phyloP scores from a whole-genome alignment of 2,888 invertebrate species.

The Lamellibrachia columna region DNA sequence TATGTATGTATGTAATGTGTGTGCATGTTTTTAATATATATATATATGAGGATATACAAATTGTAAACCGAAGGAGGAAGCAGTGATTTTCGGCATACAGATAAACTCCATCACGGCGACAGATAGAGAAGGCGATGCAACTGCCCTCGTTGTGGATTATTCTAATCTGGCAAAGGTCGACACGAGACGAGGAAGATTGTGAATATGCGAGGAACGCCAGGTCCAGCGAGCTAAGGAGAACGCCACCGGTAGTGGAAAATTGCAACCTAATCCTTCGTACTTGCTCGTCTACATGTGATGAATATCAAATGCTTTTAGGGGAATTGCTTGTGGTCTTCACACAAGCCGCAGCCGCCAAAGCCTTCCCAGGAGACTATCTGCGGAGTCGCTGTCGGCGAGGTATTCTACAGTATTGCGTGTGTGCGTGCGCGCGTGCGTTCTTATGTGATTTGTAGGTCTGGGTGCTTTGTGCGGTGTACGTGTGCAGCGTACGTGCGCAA shows the following conservation, averaged over 20 bases:
- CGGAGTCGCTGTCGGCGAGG: too few species aligned
- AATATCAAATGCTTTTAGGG: slow-evolving; percentile 16
- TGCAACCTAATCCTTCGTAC: not conserved
- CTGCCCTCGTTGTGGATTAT: not conserved
- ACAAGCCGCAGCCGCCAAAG: not conserved
- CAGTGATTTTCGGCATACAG: not conserved
- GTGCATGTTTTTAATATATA: too few species aligned
- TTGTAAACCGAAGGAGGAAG: not conserved
- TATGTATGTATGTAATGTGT: too few species aligned
- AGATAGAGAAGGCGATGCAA: not conserved
- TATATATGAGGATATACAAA: not conserved
- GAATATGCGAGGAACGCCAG: not conserved
- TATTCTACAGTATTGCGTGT: not conserved
- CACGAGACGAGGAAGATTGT: not conserved
- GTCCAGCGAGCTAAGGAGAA: not conserved
- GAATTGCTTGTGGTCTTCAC: not conserved
- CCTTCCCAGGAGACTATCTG: not conserved
- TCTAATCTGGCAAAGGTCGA: not conserved
- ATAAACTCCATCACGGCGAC: not conserved
- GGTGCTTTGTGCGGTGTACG: not conserved
- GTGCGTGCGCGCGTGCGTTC: not conserved
- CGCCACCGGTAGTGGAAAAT: not conserved
- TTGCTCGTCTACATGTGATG: slow-evolving; percentile 12
- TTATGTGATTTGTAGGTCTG: not conserved
- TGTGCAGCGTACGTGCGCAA: not conserved